Evolutionary conservation across 53 echinoderm and acorn worm species (phyloP), one percentile per base, ranked within the genome.

Genomic region (Apostichopus leukothele): DNA sequence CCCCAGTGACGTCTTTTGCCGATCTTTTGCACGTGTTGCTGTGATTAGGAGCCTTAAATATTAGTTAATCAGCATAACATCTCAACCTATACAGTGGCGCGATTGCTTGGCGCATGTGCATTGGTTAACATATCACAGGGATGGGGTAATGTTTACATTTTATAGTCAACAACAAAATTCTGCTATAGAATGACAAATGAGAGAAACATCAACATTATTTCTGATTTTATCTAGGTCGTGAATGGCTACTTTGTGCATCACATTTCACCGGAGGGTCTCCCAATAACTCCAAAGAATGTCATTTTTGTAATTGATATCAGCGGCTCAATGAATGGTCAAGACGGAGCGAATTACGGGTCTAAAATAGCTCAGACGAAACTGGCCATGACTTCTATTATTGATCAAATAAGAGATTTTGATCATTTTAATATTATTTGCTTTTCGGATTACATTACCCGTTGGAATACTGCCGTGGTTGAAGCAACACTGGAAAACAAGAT

Each of bases 161-260:
- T 1, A 27, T 27, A 27, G 27, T 27, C 27, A 27, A 27, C 27
- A 27, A 27, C 27, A 27, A 27, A 27, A 1, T 27, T 27, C 27
- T 27, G 27, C 27, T 27, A 27, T 27, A 27, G 1, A 27, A 27
- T 27, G 27, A 27, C 27, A 27, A 27, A 27, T 27, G 27, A 27
- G 3, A 57, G 57, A 9, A 57, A 6, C 6, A 55, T 55, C 57
- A 57, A 57, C 57, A 8, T 57, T 8, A 8, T 57, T 7, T 57
- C 11, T 27, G 5, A 76, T 14, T 76, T 10, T 50, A 9, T 68
- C 75, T 85, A 97, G 97, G 88, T 95, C 54, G 91, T 97, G 89
- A 95, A 97, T 89, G 95, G 97, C 1, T 97, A 97, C 74, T 97
- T 97, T 52, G 97, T 97, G 12, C 97, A 97, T 88, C 93, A 97